Percentiles rank a stretch among this genome's conserved stretches.
phyloP scores from a whole-genome alignment of 2,797 vertebrate species.

The Alca torda region DNA sequence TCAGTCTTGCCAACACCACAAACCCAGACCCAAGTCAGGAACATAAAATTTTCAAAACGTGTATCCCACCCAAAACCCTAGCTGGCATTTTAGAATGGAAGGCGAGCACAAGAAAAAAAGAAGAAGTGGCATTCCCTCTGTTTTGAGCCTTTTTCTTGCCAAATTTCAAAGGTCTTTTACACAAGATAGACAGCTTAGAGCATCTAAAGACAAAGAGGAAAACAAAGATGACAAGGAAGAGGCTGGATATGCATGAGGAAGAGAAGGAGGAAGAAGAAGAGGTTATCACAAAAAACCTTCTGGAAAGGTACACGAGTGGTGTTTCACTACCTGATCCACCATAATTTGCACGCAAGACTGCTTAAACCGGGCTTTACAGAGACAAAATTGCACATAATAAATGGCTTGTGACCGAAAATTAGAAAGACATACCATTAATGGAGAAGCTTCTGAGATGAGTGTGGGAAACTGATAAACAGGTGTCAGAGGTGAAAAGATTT shows the following conservation, averaged over 20 bases:
- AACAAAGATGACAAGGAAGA: not conserved
- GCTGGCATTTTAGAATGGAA: not conserved
- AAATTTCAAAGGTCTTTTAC: not conserved
- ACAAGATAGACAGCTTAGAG: not conserved
- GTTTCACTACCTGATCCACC: not conserved
- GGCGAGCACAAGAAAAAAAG: not conserved
- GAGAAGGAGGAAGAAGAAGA: not conserved
- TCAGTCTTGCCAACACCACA: not conserved
- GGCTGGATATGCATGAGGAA: not conserved
- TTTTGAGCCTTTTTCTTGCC: not conserved
- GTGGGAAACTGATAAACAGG: constrained; percentile 37
- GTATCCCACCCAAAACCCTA: not conserved
- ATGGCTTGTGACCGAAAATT: not conserved
- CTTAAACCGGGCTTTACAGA: not conserved
- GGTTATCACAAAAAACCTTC: not conserved
- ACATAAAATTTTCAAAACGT: not conserved
- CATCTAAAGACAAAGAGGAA: not conserved
- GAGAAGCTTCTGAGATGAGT: not conserved
- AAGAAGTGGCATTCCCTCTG: not conserved
- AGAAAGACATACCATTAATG: not conserved
- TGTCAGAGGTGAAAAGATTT: not conserved
- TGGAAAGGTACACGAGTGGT: not conserved
- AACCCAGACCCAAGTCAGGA: not conserved
- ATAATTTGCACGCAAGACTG: not conserved
- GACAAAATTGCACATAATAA: not conserved